A percentile compares a stretch with the other conserved stretches of the same genome.
Evolutionary conservation across 2,888 invertebrate species (phyloP).

Genomic region (Heliconius aoede): DNA sequence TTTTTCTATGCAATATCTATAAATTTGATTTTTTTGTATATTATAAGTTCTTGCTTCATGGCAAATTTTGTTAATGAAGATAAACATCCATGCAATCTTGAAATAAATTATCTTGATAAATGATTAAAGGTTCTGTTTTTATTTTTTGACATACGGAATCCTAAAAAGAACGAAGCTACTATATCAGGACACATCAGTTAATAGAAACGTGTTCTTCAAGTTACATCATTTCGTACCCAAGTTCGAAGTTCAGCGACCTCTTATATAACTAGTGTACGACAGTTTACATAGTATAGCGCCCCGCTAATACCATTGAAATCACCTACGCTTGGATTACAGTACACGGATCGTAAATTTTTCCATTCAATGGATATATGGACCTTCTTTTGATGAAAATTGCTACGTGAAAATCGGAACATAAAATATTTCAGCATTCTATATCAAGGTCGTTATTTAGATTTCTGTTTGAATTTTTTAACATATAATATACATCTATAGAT

Average conservation of each 20-base stretch:
- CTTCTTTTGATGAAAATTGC: conserved; percentile 16
- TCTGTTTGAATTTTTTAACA: not conserved
- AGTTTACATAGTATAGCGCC: conserved; percentile 34
- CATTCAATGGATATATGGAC: conserved; percentile 21
- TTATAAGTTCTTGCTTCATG: too few species aligned
- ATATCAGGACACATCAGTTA: conserved; percentile 3
- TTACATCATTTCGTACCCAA: conserved; percentile 44
- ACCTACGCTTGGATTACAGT: conserved; percentile 42
- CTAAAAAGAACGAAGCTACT: not conserved
- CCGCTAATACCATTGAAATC: conserved; percentile 48
- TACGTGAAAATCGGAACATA: not conserved
- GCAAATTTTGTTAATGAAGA: too few species aligned
- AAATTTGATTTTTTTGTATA: too few species aligned
- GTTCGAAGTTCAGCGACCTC: conserved; percentile 55
- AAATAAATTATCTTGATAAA: too few species aligned
- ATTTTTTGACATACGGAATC: too few species aligned
- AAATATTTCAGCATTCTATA: not conserved
- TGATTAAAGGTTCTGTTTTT: too few species aligned
- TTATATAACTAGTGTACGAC: conserved; percentile 49
- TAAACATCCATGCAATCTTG: too few species aligned
- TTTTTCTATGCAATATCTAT: too few species aligned
- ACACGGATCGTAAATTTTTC: conserved; percentile 25
- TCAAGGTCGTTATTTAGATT: not conserved
- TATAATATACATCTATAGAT: not conserved
- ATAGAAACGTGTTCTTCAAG: conserved; percentile 18